Base-by-base conservation (phyloP, 92 coral and sea anemone genomes). In the Epizoanthus ramosus region DNA sequence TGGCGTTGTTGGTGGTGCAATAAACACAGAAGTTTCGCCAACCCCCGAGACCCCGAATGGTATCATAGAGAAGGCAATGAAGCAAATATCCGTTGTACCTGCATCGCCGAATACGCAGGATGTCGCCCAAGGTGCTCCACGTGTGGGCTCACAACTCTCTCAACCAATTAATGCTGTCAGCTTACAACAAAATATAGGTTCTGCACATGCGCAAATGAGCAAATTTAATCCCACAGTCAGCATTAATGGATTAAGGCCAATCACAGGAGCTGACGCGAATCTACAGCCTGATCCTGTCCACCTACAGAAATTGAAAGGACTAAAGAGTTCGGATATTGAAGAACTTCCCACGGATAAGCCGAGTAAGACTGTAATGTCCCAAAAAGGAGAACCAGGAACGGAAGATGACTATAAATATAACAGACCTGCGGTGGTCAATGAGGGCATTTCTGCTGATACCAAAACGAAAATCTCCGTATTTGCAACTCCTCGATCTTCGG, bases 1-100 rank as follows among this genome's bases (percentile, higher is more conserved):
- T 41, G 82, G 57, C 18, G 8, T 61, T 31, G 66, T 77, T 41
- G 82, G 82, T 17, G 82, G 82, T 22, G 39, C 70, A 61, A 77
- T 77, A n/a, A 77, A 77, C 66, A 77, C 16, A 39, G 82, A 61
- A 77, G 47, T 77, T 77, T 3, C 3, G 2, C 50, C 50, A 13
- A 23, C 23, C 17, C 57, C 70, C 24, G 71, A 21, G 6, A 19
- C 47, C 43, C 19, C 71, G 7, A 59, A 77, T 16, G 71, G 22
- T 0, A 13, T 21, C 7, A 2, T 24, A 15, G 71, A 21, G 10
- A 41, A 67, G 2, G 50, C 14, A 33, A 31, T 33, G 17, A 67
- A 67, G 13, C 45, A 14, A 67, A 8, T 13, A 37, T 14, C 41
- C 3, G 22, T 15, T 5, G 37, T 10, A 17, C 35, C 41, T 23